phyloP scores from a whole-genome alignment of 2,888 invertebrate genomes.

The Campoletis raptor region DNA sequence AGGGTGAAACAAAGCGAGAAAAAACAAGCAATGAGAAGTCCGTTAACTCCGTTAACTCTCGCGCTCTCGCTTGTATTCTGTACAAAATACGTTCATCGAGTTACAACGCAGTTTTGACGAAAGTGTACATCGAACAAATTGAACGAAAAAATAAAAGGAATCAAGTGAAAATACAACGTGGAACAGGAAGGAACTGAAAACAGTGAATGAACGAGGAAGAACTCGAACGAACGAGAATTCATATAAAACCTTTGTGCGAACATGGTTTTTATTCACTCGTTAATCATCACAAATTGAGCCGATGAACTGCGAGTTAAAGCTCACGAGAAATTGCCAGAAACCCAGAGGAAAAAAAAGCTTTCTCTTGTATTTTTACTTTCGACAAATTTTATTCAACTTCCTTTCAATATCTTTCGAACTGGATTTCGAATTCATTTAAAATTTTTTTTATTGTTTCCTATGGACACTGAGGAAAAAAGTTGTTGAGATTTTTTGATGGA shows the following conservation, averaged over 20 bases:
- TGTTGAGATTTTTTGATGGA: too few species aligned
- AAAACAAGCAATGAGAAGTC: constrained; percentile 11
- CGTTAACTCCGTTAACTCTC: constrained; percentile 10
- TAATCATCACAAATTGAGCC: constrained; percentile 62
- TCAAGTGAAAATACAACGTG: constrained; percentile 2
- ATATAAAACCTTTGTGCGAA: constrained; percentile 42
- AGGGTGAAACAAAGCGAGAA: constrained; percentile 5
- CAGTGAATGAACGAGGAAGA: constrained; percentile 26
- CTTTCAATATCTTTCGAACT: neutral
- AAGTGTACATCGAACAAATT: constrained; percentile 42
- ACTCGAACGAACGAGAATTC: constrained; percentile 40
- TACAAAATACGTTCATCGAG: constrained; percentile 27
- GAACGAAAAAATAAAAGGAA: constrained; percentile 34
- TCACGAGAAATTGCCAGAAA: constrained; percentile 7
- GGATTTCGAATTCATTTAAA: neutral
- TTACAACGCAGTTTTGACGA: constrained; percentile 14
- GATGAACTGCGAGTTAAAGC: constrained; percentile 15
- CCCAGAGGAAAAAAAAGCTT: neutral
- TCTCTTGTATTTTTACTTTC: neutral
- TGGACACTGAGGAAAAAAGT: neutral
- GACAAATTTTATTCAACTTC: neutral
- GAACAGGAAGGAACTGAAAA: constrained; percentile 12
- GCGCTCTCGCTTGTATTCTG: neutral
- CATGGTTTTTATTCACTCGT: constrained; percentile 52
- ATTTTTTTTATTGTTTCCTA: neutral